phyloP scores from a whole-genome alignment of 2,888 invertebrate genomes.

The Rhagium mordax region DNA sequence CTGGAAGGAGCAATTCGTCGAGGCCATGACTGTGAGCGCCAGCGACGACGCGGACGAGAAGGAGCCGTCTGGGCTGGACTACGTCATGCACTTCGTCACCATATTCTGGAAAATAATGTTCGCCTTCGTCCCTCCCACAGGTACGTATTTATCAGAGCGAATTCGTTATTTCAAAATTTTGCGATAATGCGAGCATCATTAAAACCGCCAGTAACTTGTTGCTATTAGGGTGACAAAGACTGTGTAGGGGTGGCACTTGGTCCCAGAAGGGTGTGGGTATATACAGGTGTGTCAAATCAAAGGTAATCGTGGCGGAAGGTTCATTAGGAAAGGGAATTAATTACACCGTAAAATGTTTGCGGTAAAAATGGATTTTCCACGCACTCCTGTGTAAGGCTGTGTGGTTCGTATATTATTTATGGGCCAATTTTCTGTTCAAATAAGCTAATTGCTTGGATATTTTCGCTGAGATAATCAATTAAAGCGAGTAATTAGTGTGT shows the following conservation, averaged over 20 bases:
- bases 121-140: slow-evolving; percentile 98
- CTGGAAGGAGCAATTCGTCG: slow-evolving; percentile 99
- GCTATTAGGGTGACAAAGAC: too few species aligned
- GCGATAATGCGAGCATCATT: too few species aligned
- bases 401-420: not conserved
- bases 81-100: slow-evolving; percentile 95
- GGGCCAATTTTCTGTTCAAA: not conserved
- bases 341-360: not conserved
- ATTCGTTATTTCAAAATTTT: too few species aligned
- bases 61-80: slow-evolving; percentile 91
- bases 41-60: slow-evolving; percentile 80
- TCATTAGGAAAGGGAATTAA: not conserved
- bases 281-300: not conserved
- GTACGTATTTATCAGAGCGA: slow-evolving; percentile 71
- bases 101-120: slow-evolving; percentile 99
- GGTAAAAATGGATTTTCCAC: not conserved
- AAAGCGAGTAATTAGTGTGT: not conserved
- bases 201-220: too few species aligned
- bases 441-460: not conserved
- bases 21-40: slow-evolving; percentile 94
- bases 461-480: not conserved
- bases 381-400: not conserved
- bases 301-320: not conserved
- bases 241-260: too few species aligned
- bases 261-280: not conserved